Evolutionary conservation across 2,113 vertebrate genomes (phyloP).

Genomic region (Carlito syrichta): DNA sequence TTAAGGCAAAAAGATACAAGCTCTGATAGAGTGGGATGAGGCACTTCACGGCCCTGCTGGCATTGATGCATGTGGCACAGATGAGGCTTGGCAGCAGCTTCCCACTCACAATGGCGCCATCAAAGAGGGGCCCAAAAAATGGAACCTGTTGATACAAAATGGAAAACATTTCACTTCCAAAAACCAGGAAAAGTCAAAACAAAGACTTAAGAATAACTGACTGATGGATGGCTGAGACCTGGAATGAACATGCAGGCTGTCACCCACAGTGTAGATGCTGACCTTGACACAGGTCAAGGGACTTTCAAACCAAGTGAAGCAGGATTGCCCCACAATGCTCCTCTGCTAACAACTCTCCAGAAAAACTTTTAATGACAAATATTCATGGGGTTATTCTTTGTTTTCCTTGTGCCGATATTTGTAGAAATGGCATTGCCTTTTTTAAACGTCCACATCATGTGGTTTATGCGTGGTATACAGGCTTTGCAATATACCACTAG

Average conservation of each 20-base stretch:
- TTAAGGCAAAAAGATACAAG: slow-evolving; percentile 95
- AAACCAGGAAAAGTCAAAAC: not conserved
- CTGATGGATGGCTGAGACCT: not conserved
- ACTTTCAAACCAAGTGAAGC: not conserved
- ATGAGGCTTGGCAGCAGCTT: slow-evolving; percentile 94
- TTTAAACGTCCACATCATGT: not conserved
- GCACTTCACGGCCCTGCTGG: slow-evolving; percentile 98
- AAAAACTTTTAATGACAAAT: not conserved
- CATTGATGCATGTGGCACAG: slow-evolving; percentile 97
- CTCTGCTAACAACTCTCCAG: not conserved
- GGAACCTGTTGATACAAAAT: slow-evolving; percentile 87
- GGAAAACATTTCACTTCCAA: not conserved
- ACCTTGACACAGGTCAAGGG: not conserved
- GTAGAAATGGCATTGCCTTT: not conserved
- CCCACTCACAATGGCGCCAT: slow-evolving; percentile 94
- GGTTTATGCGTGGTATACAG: not conserved
- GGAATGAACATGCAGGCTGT: not conserved
- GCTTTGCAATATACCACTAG: not conserved
- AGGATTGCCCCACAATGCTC: not conserved
- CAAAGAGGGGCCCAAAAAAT: slow-evolving; percentile 96
- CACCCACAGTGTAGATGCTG: not conserved
- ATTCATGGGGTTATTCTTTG: not conserved
- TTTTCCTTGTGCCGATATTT: not conserved
- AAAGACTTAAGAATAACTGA: not conserved
- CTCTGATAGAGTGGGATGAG: slow-evolving; percentile 98